A percentile compares a stretch with the other conserved stretches of the same genome.
Evolutionary conservation across 2,113 vertebrate genomes (phyloP).

Genomic region (Mesitornis unicolor): DNA sequence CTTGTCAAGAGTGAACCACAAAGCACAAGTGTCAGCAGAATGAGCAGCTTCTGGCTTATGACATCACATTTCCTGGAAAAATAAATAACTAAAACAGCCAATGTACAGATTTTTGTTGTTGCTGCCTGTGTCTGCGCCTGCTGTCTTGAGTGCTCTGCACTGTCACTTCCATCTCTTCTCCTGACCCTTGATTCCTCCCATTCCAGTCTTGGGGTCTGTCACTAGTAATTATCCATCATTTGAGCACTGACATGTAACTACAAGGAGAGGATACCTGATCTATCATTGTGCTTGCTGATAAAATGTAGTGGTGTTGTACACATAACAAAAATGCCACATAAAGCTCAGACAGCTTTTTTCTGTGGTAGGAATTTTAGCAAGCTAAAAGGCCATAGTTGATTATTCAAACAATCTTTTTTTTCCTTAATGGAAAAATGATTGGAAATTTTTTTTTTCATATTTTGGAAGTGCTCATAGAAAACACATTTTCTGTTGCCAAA

Average conservation of each 20-base stretch:
- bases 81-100: not conserved
- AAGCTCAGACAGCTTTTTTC: not conserved
- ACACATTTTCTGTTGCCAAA: not conserved
- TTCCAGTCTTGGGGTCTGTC: not conserved
- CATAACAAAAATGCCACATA: not conserved
- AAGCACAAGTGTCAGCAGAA: not conserved
- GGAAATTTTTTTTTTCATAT: not conserved
- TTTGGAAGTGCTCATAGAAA: not conserved
- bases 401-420: not conserved
- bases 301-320: not conserved
- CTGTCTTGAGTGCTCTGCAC: not conserved
- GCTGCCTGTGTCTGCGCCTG: not conserved
- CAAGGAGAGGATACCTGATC: conserved; percentile 11
- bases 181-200: not conserved
- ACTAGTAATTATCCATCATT: conserved; percentile 10
- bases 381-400: not conserved
- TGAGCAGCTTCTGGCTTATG: not conserved
- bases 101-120: not conserved
- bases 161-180: not conserved
- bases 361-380: not conserved
- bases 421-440: not conserved
- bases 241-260: not conserved
- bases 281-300: not conserved
- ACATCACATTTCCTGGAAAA: not conserved
- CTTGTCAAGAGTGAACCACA: not conserved